These are phyloP conservation scores for Drosophila nebulosa DNA, from an alignment of 1,140 invertebrate species.

Conservation along the genomic window DNA sequence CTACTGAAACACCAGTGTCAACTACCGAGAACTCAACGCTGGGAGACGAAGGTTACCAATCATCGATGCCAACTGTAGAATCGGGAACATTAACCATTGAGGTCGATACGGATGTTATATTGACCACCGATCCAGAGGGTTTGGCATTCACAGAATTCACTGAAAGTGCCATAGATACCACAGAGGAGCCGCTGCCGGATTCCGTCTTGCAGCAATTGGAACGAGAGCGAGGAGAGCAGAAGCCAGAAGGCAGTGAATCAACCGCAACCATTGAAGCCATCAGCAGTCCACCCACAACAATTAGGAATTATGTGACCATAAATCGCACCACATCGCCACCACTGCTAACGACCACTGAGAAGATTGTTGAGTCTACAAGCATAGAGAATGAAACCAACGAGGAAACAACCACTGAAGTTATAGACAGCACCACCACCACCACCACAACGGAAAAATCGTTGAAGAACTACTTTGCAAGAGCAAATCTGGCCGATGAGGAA, in stretches of 20 bases:
- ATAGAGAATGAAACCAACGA: background rate
- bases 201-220: conserved; percentile 43
- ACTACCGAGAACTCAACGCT: background rate
- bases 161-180: conserved; percentile 1
- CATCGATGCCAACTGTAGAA: background rate
- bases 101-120: conserved; percentile 34
- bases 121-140: conserved; percentile 36
- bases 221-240: conserved; percentile 12
- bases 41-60: conserved; percentile 1
- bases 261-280: no score
- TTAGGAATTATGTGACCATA: background rate
- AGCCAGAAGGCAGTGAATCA: background rate
- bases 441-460: background rate
- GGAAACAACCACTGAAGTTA: background rate
- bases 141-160: conserved; percentile 23
- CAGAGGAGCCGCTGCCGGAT: conserved; percentile 50
- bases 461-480: background rate
- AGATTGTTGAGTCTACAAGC: background rate
- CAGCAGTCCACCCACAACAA: background rate
- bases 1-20: background rate
- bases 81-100: conserved; percentile 32
- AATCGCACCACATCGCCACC: background rate
- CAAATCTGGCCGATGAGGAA: background rate
- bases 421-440: background rate
- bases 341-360: conserved; percentile 6